Percentiles rank a stretch among this genome's conserved stretches.
phyloP scores from a whole-genome alignment of 2,113 vertebrate genomes.

The Salvator merianae region DNA sequence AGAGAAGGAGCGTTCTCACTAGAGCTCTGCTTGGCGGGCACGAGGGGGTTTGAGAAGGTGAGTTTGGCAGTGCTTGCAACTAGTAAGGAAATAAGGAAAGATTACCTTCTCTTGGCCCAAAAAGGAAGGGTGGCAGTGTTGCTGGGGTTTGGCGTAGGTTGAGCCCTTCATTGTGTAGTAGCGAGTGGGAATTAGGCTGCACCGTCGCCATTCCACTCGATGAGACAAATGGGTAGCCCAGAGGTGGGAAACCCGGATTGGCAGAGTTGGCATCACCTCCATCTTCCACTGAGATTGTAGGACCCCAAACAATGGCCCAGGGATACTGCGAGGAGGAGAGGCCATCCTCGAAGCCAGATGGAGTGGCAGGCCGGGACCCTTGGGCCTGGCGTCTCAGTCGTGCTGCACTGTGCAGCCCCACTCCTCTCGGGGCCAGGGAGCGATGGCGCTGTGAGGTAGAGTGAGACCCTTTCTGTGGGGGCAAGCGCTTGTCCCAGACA shows the following conservation, averaged over 20 bases:
- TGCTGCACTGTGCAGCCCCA: slow-evolving; percentile 46
- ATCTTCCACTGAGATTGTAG: slow-evolving; percentile 79
- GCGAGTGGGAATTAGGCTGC: slow-evolving; percentile 77
- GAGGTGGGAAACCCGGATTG: slow-evolving; percentile 76
- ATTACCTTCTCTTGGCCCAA: slow-evolving; percentile 80
- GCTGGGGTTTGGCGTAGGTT: slow-evolving; percentile 77
- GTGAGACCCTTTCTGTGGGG: slow-evolving; percentile 66
- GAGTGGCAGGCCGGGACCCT: slow-evolving; percentile 71
- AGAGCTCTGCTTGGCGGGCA: not conserved
- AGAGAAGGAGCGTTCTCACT: not conserved
- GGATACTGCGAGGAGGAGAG: slow-evolving; percentile 83
- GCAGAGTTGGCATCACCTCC: slow-evolving; percentile 78
- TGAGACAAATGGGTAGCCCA: slow-evolving; percentile 78
- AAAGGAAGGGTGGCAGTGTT: slow-evolving; percentile 78
- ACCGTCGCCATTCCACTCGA: slow-evolving; percentile 76
- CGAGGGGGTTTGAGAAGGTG: too few species aligned
- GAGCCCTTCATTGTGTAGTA: slow-evolving; percentile 74
- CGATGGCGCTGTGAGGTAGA: slow-evolving; percentile 29
- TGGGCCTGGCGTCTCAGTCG: slow-evolving; percentile 70
- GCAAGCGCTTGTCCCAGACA: slow-evolving; percentile 74
- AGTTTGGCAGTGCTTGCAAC: not conserved
- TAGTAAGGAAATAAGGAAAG: accelerated
- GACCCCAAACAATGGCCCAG: slow-evolving; percentile 84
- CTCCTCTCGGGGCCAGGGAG: not conserved
- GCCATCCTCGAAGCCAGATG: slow-evolving; percentile 78